Evolutionary conservation across 2,797 vertebrate species (phyloP), one percentile per base, ranked within the genome.

Genomic region (Periparus ater): DNA sequence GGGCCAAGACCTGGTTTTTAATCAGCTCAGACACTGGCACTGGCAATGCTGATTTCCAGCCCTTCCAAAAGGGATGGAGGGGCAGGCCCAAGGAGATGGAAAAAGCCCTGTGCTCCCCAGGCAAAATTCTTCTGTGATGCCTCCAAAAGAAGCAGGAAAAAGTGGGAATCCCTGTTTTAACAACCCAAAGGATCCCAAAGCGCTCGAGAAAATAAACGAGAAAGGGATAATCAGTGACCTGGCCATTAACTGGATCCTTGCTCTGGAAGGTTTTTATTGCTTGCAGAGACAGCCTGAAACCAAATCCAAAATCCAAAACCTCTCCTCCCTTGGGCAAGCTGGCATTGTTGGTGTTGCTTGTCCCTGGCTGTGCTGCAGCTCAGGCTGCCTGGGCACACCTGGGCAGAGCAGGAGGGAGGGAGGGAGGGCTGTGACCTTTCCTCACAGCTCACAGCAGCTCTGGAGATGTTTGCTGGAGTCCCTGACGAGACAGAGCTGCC

Each of bases 361-460:
- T 22, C 42, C 27, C 75, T 1, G 1, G 7, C 10, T 36, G 3
- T 61, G 55, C 70, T 66, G 60, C 85, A 38, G 30, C 9, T 61
- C 27, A 11, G 1, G 3, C 4, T 71, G 55, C 57, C 65, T 36
- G 50, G 88, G 36, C 72, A 55, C 67, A 20, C 29, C 53, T 30
- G 13, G 67, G 61, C 55, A 40, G 44, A 3, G 63, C 38, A 50
- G 62, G 36, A 47, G 81, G n/a, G 63, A 54, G 70, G 68, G 29
- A 66, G 48, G 51, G 51, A 34, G 76, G 93, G 47, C 63, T 53
- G 17, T 54, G 62, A 3, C 62, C 42, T 81, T 32, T 55, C 70
- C 48, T 91, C 85, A 4, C 75, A 94, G 89, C 79, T 92, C 60
- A 42, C 80, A 76, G 48, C 77, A 93, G 89, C 89, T 96, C 63